Evolutionary conservation across 2,113 vertebrate species (phyloP).

Genomic region (Pomatorhinus ruficollis): DNA sequence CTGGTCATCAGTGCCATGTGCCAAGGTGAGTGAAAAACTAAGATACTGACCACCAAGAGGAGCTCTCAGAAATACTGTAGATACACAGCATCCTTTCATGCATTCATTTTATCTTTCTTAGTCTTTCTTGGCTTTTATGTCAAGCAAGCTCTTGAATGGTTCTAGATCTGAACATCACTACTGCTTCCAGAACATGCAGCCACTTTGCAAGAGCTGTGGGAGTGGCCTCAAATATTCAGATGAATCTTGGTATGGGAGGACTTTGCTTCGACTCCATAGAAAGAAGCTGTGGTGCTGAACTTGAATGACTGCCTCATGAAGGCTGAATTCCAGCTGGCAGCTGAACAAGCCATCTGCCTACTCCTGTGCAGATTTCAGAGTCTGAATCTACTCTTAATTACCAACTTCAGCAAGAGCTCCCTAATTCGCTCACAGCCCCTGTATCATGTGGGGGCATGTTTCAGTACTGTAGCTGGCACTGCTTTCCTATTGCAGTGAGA

Average conservation of each 20-base stretch:
- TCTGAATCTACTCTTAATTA: constrained; percentile 64
- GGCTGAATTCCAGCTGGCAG: constrained; percentile 59
- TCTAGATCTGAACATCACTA: not conserved
- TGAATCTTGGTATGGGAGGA: not conserved
- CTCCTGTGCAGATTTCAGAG: constrained; percentile 45
- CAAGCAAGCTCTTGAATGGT: not conserved
- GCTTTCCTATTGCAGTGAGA: not conserved
- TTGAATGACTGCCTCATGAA: constrained; percentile 19
- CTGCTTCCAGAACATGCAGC: not conserved
- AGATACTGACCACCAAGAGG: not conserved
- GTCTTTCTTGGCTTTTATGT: not conserved
- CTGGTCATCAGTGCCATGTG: not conserved
- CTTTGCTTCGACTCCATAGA: not conserved
- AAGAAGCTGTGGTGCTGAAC: not conserved
- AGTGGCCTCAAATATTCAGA: not conserved
- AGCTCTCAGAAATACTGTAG: not conserved
- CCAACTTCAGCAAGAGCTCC: constrained; percentile 53
- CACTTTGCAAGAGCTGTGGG: not conserved
- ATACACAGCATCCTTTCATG: not conserved
- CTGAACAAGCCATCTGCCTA: constrained; percentile 44
- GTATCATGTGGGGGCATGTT: constrained; percentile 45
- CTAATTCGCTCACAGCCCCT: constrained; percentile 49
- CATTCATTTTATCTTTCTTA: not conserved
- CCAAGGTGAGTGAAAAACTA: not conserved
- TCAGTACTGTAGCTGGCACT: constrained; percentile 35